A percentile compares a stretch with the other conserved stretches of the same genome.
These are phyloP conservation scores for Acanthosepion esculentum DNA, from an alignment of 2,888 invertebrate genomes.

Conservation along the genomic window DNA sequence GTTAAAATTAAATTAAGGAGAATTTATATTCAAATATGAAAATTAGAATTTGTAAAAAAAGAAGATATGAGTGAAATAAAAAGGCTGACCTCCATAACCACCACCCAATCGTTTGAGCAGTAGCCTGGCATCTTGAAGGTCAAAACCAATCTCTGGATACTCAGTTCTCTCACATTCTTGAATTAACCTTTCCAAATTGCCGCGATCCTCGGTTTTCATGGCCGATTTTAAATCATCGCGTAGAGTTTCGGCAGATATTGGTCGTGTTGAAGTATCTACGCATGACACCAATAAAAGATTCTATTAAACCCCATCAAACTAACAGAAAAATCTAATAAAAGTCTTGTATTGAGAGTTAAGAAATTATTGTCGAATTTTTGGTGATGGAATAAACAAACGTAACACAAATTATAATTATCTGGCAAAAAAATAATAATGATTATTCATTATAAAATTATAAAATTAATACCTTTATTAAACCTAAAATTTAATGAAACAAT, in stretches of 20 bases:
- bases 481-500: background rate
- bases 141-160: slow-evolving; percentile 37
- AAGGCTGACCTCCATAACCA: slow-evolving; percentile 8
- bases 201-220: background rate
- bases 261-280: background rate
- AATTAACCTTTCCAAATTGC: slow-evolving; percentile 33
- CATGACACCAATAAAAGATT: background rate
- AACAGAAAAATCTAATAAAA: background rate
- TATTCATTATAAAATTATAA: background rate
- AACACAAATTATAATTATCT: background rate
- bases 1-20: too few species aligned
- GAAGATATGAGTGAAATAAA: too few species aligned
- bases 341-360: fast-evolving
- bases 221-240: background rate
- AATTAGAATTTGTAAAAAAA: too few species aligned
- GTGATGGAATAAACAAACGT: background rate
- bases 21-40: too few species aligned
- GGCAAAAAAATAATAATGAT: background rate
- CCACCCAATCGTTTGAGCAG: background rate
- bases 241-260: background rate
- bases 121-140: slow-evolving; percentile 23
- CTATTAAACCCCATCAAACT: background rate
- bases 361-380: background rate
- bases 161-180: slow-evolving; percentile 41
- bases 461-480: background rate